These are phyloP conservation scores for Carettochelys insculpta DNA, from an alignment of 2,113 vertebrate genomes.

Conservation along the genomic window DNA sequence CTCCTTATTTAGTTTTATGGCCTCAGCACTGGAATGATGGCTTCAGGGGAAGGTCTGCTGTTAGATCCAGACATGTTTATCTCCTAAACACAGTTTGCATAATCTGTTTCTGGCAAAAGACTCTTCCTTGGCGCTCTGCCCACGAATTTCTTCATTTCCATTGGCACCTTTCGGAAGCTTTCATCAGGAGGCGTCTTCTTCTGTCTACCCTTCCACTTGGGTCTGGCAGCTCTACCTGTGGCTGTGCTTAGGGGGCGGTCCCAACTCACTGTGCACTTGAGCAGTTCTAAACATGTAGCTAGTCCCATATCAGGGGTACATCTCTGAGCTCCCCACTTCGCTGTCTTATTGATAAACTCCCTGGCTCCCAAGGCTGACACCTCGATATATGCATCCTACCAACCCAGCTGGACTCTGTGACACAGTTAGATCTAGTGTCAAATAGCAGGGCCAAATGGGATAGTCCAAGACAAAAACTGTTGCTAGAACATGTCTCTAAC, in stretches of 20 bases:
- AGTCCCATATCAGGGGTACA: not conserved
- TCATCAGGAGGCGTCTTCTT: not conserved
- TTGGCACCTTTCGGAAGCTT: not conserved
- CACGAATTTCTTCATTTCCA: not conserved
- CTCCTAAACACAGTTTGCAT: not conserved
- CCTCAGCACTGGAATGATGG: not conserved
- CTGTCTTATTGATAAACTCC: not conserved
- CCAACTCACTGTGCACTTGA: not conserved
- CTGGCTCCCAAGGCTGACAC: not conserved
- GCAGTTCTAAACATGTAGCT: not conserved
- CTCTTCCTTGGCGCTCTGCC: not conserved
- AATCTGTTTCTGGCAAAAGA: not conserved
- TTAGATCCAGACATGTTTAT: not conserved
- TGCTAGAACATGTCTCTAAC: no score
- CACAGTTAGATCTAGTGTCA: not conserved
- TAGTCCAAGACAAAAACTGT: no score
- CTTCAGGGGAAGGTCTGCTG: not conserved
- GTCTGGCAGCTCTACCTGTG: not conserved
- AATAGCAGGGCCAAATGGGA: not conserved
- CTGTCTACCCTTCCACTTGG: not conserved
- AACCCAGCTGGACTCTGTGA: not conserved
- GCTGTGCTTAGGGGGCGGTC: not conserved
- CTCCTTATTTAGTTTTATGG: not conserved
- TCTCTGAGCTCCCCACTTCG: not conserved
- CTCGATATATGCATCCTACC: not conserved